A percentile compares a stretch with the other conserved stretches of the same genome.
phyloP scores from a whole-genome alignment of 1,140 invertebrate genomes.

The Drosophila grimshawi region DNA sequence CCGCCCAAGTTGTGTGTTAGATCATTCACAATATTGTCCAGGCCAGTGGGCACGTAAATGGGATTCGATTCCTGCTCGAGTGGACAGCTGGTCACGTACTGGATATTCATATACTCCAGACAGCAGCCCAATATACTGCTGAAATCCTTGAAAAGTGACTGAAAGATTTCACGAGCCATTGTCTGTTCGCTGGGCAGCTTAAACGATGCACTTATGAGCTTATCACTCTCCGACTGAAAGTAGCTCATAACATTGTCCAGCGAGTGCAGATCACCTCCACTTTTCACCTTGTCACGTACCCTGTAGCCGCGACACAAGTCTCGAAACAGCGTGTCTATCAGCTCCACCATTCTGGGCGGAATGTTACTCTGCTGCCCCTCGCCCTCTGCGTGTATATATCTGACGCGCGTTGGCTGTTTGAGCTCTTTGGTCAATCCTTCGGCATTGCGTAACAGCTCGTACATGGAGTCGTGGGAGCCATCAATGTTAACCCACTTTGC shows the following conservation, averaged over 20 bases:
- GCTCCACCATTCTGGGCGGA: constrained; percentile 55
- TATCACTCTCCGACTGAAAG: constrained; percentile 70
- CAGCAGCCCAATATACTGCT: constrained; percentile 74
- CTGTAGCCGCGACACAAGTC: constrained; percentile 70
- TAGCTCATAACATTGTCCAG: constrained; percentile 77
- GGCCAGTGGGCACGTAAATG: constrained; percentile 83
- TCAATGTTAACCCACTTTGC: constrained; percentile 85
- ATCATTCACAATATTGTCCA: constrained; percentile 68
- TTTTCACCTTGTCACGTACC: constrained; percentile 56
- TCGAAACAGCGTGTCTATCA: constrained; percentile 68
- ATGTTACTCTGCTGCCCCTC: constrained; percentile 28
- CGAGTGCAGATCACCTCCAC: constrained; percentile 58
- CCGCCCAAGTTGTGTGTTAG: constrained; percentile 52
- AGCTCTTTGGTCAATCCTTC: constrained; percentile 65
- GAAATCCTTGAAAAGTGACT: constrained; percentile 77
- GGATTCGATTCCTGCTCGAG: constrained; percentile 48
- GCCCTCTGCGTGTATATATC: constrained; percentile 48
- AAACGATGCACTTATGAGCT: constrained; percentile 43
- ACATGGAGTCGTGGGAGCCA: constrained; percentile 69
- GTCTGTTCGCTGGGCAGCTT: constrained; percentile 53
- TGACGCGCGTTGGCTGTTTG: constrained; percentile 40
- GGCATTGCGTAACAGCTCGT: constrained; percentile 68
- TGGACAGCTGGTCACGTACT: constrained; percentile 68
- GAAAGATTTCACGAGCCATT: constrained; percentile 70
- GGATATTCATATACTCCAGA: constrained; percentile 76